Conservation (phyloP, 2,113 vertebrate genomes). For the Passerina amoena region DNA sequence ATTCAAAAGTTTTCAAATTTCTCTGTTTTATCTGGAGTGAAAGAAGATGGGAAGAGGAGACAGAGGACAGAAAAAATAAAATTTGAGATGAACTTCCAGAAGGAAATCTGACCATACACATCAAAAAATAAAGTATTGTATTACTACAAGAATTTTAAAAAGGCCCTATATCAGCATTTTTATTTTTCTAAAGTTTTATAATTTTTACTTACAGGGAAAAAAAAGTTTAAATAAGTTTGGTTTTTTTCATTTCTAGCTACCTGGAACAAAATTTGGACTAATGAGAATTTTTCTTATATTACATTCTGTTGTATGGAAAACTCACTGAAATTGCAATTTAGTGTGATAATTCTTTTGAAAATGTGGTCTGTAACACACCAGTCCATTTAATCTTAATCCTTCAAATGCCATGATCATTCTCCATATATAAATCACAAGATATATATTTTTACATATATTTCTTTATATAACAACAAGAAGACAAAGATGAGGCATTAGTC, state of each 20-base stretch:
- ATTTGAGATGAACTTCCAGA: neutral
- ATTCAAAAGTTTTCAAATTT: neutral
- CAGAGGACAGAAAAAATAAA: neutral
- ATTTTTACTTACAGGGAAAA: neutral
- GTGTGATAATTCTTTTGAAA: neutral
- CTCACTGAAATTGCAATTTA: neutral
- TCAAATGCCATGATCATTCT: neutral
- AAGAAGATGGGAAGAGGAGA: neutral
- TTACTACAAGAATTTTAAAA: neutral
- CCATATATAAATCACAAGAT: neutral
- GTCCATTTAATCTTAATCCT: neutral
- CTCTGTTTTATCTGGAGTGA: neutral
- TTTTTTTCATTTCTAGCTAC: neutral
- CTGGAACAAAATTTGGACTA: neutral
- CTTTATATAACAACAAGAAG: neutral
- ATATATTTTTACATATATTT: neutral
- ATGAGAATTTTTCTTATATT: neutral
- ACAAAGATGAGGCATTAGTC: neutral
- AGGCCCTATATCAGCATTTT: fast-evolving
- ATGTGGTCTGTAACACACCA: neutral
- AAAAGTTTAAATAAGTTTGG: neutral
- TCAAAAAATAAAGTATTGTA: neutral
- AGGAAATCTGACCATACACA: neutral
- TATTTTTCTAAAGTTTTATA: neutral
- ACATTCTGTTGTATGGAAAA: neutral